Evolutionary conservation across 2,113 vertebrate species (phyloP).

Genomic region (Dasyprocta punctata): DNA sequence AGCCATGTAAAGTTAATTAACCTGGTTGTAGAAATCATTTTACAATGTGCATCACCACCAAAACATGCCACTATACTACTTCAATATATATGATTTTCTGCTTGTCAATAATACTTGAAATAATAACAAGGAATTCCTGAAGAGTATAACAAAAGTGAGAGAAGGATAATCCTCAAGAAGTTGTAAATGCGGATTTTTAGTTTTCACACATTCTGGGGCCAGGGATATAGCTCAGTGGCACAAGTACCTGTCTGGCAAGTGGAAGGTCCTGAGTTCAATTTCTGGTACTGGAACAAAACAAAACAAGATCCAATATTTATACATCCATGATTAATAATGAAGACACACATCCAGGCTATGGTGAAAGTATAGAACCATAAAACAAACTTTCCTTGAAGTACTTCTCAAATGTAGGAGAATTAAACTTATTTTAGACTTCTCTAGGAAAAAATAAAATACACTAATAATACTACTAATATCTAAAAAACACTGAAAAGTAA

Average conservation of each 20-base stretch:
- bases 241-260: no score
- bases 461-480: background rate
- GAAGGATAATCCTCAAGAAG: background rate
- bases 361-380: background rate
- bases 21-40: background rate
- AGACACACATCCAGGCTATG: accelerated
- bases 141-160: background rate
- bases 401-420: background rate
- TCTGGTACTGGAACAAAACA: no score
- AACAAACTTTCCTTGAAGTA: background rate
- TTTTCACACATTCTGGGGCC: background rate
- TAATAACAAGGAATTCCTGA: background rate
- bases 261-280: no score
- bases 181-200: background rate
- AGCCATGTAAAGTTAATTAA: background rate
- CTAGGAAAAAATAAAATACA: background rate
- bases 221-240: no score
- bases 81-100: background rate
- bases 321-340: background rate
- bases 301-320: no score
- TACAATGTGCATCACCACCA: background rate
- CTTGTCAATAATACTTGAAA: no score
- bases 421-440: background rate
- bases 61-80: background rate
- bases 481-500: background rate